phyloP scores from a whole-genome alignment of 2,113 vertebrate species.

The Conger conger region DNA sequence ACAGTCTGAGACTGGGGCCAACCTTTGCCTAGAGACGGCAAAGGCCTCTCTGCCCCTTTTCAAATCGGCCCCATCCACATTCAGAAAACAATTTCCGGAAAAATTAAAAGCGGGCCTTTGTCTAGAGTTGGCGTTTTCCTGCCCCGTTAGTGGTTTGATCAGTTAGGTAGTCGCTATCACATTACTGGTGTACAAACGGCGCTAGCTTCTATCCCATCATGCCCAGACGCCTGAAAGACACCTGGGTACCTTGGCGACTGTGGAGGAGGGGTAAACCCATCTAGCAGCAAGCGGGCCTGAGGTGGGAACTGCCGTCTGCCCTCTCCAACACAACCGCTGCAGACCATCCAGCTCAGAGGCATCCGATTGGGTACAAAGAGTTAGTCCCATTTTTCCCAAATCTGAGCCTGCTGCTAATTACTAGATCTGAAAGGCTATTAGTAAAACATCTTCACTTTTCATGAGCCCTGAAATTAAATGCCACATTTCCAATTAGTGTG shows the following conservation, averaged over 20 bases:
- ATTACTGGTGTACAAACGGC: constrained; percentile 19
- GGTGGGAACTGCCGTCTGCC: constrained; percentile 43
- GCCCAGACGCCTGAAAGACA: constrained; percentile 64
- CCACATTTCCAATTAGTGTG: too few relatives aligned
- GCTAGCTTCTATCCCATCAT: constrained; percentile 52
- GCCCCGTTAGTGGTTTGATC: constrained; percentile 29
- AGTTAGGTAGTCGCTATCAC: constrained; percentile 40
- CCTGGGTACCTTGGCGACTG: constrained; percentile 59
- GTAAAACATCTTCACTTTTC: too few relatives aligned
- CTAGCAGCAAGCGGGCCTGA: constrained; percentile 60
- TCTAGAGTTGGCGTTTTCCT: constrained; percentile 9
- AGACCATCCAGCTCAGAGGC: too few relatives aligned
- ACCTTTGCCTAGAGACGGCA: neutral
- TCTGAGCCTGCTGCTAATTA: too few relatives aligned
- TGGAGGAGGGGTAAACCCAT: constrained; percentile 40
- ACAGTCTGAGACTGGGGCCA: neutral
- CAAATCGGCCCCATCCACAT: neutral
- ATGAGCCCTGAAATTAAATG: too few relatives aligned
- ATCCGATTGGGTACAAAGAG: too few relatives aligned
- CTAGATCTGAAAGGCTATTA: too few relatives aligned
- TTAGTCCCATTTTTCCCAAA: too few relatives aligned
- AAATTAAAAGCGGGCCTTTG: constrained; percentile 18
- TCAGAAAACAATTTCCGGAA: constrained; percentile 22
- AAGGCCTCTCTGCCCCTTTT: neutral
- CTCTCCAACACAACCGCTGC: constrained; percentile 30